Conservation (phyloP, 2,888 invertebrate genomes). For the Tenthredo amoena region DNA sequence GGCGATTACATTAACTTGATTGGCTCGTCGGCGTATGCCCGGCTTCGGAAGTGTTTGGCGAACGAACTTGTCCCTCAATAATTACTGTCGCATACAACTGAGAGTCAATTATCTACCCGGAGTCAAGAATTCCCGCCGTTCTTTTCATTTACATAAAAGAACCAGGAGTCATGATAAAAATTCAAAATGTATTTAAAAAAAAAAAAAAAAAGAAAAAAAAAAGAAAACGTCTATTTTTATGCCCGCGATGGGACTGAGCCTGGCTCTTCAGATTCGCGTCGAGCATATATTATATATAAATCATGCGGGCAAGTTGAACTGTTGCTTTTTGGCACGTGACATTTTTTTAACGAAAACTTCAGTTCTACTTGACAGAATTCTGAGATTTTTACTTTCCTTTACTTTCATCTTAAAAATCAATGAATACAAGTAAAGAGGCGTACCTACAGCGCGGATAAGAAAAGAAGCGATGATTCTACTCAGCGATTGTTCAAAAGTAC, state of each 20-base stretch:
- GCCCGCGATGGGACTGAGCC: not conserved
- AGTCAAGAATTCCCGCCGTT: not conserved
- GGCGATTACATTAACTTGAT: slow-evolving; percentile 51
- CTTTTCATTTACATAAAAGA: not conserved
- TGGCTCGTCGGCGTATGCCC: slow-evolving; percentile 37
- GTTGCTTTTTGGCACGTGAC: slow-evolving; percentile 33
- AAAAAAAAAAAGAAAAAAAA: too few species aligned
- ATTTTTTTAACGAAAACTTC: not conserved
- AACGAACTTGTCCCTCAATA: slow-evolving; percentile 36
- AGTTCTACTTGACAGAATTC: not conserved
- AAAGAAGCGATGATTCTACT: not conserved
- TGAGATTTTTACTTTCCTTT: too few species aligned
- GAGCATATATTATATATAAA: not conserved
- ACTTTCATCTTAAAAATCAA: not conserved
- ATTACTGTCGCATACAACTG: not conserved
- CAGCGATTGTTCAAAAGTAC: not conserved
- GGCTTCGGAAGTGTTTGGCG: slow-evolving; percentile 12
- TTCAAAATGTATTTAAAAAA: not conserved
- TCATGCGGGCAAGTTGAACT: slow-evolving; percentile 8
- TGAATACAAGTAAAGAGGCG: not conserved
- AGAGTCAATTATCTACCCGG: not conserved
- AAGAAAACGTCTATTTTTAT: not conserved
- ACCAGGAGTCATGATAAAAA: not conserved
- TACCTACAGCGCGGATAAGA: not conserved
- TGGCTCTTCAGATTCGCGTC: not conserved